Conservation (phyloP, 2,797 vertebrate species). For the Falco berigora region DNA sequence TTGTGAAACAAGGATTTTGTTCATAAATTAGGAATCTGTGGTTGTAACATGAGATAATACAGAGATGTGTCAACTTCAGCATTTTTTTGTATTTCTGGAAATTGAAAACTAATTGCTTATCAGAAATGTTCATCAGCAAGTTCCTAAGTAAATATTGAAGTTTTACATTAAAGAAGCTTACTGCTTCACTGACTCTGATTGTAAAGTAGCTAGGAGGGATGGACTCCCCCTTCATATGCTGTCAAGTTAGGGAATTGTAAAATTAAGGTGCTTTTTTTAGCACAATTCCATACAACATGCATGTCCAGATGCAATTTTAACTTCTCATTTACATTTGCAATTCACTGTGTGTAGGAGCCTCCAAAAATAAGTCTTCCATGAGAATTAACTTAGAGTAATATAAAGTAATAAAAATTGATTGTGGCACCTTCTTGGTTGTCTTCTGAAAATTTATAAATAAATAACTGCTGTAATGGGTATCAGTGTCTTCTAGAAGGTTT, state of each 20-base stretch:
- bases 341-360: neutral
- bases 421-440: neutral
- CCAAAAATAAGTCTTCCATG: neutral
- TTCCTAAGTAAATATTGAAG: slow-evolving; percentile 14
- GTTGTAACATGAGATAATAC: neutral
- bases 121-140: slow-evolving; percentile 26
- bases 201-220: neutral
- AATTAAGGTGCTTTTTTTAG: slow-evolving; percentile 4
- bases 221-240: neutral
- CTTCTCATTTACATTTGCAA: slow-evolving; percentile 32
- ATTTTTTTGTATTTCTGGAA: neutral
- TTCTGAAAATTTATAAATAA: neutral
- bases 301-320: slow-evolving; percentile 19
- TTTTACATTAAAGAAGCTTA: neutral
- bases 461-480: neutral
- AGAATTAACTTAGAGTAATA: slow-evolving; percentile 1
- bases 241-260: neutral
- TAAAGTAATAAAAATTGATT: neutral
- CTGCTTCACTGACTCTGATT: neutral
- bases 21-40: neutral
- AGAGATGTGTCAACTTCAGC: neutral
- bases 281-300: neutral
- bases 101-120: slow-evolving; percentile 43
- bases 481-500: slow-evolving; percentile 8
- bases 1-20: neutral